Evolutionary conservation across 2,113 vertebrate genomes (phyloP), one percentile per base, ranked within the genome.

Genomic region (Anseranas semipalmata): DNA sequence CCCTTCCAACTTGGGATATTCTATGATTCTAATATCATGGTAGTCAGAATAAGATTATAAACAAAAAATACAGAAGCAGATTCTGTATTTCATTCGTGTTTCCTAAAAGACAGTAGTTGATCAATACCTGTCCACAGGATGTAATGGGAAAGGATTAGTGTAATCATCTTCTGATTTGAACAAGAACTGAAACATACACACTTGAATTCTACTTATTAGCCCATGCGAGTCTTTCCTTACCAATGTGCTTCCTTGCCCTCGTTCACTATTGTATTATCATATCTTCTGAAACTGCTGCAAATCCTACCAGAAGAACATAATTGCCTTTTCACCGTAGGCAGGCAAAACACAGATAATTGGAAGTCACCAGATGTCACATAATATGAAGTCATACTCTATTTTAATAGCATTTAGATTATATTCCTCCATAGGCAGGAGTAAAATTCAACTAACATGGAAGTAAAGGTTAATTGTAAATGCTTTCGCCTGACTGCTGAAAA

Each of bases 401-500:
- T 96, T 95, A 97, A 96, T 96, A 97, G 93, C 89, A 92, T 96
- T 95, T 97, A 95, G 94, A 96, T 95, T 90, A 88, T 95, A 90
- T 75, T 96, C 87, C 93, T 96, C 94, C 35, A 83, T 91, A 96
- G 95, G 94, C 81, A 96, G 96, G 87, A 94, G 93, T 94, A 95
- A 96, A 97, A 97, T 95, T 93, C 96, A 97, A 72, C 94, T 91
- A 94, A 87, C 71, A 30, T 85, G 77, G 79, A 96, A 97, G 93
- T 92, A 97, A 97, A 97, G 96, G 94, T 95, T 92, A 94, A 97
- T 96, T 96, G 96, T 89, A 96, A 98, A 97, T 97, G 96, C 86
- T 95, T 97, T 93, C 88, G 88, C 93, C 90, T 96, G 93, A 90
- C 93, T 96, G 93, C 94, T 98, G 97, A 97, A 98, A 98, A 98